These are phyloP conservation scores for Melanotaenia pygmaea DNA, from an alignment of 2,797 vertebrate species.

Conservation along the genomic window DNA sequence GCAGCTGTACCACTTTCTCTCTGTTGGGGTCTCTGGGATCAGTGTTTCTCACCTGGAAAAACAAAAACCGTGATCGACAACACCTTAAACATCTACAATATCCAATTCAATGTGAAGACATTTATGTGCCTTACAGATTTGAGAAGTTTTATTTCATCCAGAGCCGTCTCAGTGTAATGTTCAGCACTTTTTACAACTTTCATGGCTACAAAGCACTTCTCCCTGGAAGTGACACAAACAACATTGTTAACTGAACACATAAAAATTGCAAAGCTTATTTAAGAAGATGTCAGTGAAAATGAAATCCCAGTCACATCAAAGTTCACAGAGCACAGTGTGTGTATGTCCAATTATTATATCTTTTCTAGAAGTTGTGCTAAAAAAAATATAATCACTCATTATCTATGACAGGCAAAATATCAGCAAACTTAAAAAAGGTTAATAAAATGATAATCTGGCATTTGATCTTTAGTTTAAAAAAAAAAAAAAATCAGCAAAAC, in stretches of 20 bases:
- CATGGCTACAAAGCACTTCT: slow-evolving; percentile 96
- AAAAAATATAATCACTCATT: neutral
- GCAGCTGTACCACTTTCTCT: slow-evolving; percentile 94
- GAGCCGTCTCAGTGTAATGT: slow-evolving; percentile 97
- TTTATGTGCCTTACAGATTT: slow-evolving; percentile 86
- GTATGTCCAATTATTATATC: neutral
- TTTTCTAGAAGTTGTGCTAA: neutral
- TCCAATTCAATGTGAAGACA: neutral
- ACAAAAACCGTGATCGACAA: neutral
- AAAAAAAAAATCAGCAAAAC: neutral
- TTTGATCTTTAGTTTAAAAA: neutral
- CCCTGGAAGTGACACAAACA: slow-evolving; percentile 77
- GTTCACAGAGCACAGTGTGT: no score
- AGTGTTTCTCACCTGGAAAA: slow-evolving; percentile 90
- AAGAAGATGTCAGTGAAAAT: neutral
- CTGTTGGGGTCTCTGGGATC: slow-evolving; percentile 91
- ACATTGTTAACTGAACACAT: neutral
- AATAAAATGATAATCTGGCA: neutral
- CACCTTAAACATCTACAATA: neutral
- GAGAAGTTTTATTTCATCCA: slow-evolving; percentile 97
- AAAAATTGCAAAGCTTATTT: neutral
- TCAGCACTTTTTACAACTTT: slow-evolving; percentile 99
- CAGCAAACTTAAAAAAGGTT: neutral
- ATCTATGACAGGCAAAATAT: neutral
- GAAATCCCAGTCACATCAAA: neutral